A percentile compares a stretch with the other conserved stretches of the same genome.
These are phyloP conservation scores for Stichopus chloronotus DNA, from an alignment of 35 echinoderm and acorn worm genomes.

Conservation along the genomic window DNA sequence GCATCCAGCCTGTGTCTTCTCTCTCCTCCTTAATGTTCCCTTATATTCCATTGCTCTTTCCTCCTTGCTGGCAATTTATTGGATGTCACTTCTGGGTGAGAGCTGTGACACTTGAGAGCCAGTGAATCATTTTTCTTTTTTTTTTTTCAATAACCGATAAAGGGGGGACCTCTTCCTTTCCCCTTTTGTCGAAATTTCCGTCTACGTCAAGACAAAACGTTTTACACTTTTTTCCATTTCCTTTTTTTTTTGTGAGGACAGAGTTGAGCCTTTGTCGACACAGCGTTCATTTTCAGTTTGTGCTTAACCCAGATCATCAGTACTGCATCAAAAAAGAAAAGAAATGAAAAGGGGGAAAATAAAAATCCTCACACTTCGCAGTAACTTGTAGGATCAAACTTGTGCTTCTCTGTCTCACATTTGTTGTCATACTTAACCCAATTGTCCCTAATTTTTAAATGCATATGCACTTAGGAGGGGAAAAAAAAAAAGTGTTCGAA, in stretches of 20 bases:
- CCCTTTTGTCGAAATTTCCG: not conserved
- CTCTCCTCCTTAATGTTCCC: too few species aligned
- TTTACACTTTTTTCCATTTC: not conserved
- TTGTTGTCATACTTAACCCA: slow-evolving; percentile 33
- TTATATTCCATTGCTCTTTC: too few species aligned
- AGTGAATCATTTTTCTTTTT: not conserved
- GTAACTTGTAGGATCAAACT: not conserved
- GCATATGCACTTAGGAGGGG: slow-evolving; percentile 17
- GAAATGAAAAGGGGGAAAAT: not conserved
- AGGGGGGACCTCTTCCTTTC: not conserved
- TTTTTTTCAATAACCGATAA: not conserved
- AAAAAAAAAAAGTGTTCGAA: not conserved
- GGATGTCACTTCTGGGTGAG: not conserved
- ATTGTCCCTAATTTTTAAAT: slow-evolving; percentile 52
- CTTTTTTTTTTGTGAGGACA: not conserved
- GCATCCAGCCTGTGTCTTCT: too few species aligned
- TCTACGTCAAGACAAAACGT: too few species aligned
- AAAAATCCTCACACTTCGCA: not conserved
- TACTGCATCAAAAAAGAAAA: not conserved
- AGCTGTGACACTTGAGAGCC: not conserved
- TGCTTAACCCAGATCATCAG: not conserved
- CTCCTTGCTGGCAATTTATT: not conserved
- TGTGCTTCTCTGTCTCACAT: not conserved
- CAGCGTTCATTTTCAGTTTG: not conserved
- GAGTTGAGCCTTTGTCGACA: not conserved